A percentile compares a stretch with the other conserved stretches of the same genome.
Evolutionary conservation across 2,113 vertebrate species (phyloP).

Genomic region (Dasyurus viverrinus): DNA sequence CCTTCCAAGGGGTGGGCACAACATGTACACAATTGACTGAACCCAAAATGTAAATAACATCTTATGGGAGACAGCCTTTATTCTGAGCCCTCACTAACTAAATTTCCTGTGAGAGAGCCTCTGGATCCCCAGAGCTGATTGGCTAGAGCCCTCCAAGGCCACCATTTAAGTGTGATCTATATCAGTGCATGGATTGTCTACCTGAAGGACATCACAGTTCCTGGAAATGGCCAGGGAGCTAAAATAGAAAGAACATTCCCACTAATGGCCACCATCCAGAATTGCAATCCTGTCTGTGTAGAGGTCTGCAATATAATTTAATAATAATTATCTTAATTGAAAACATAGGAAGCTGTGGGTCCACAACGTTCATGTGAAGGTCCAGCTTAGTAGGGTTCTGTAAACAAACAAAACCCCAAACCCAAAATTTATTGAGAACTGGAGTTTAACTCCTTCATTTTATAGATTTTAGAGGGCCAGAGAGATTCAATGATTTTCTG

Average conservation of each 20-base stretch:
- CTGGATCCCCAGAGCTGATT: background rate
- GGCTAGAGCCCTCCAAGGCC: background rate
- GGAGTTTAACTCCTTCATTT: background rate
- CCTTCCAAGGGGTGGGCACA: background rate
- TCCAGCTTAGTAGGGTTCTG: background rate
- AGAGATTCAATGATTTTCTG: background rate
- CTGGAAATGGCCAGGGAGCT: background rate
- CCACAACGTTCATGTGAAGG: too few species aligned
- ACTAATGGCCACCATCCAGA: conserved; percentile 10
- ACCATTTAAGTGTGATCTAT: background rate
- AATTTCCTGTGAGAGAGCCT: background rate
- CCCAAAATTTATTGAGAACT: conserved; percentile 28
- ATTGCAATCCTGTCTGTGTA: conserved; percentile 37
- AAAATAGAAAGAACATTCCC: background rate
- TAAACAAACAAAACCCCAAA: conserved; percentile 3
- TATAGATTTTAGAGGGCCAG: background rate
- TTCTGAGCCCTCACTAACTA: background rate
- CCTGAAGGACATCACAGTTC: background rate
- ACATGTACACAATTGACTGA: background rate
- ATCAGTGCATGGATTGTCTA: background rate
- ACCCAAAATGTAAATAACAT: background rate
- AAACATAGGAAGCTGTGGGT: background rate
- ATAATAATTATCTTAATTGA: background rate
- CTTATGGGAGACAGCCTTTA: background rate
- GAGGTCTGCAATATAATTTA: background rate